These are phyloP conservation scores for Cyprinodon tularosa DNA, from an alignment of 2,113 vertebrate species.

Conservation along the genomic window DNA sequence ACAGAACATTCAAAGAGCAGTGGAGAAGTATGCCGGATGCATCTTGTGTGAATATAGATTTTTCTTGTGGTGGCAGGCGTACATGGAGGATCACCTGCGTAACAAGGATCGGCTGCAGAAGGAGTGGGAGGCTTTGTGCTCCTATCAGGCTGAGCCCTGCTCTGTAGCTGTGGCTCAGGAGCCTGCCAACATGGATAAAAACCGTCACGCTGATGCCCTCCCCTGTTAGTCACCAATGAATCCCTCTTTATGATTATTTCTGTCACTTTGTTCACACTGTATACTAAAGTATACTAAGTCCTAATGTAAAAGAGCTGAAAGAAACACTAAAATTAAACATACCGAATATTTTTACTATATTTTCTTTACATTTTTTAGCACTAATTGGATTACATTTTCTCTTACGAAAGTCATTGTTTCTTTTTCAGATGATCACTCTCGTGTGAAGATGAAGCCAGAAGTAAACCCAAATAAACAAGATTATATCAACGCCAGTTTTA, in stretches of 20 bases:
- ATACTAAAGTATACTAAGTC: background rate
- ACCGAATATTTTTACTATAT: background rate
- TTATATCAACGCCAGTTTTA: conserved; percentile 96
- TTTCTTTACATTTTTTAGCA: background rate
- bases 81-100: conserved; percentile 97
- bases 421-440: conserved; percentile 88
- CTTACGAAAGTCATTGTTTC: background rate
- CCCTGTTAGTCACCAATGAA: conserved; percentile 87
- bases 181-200: conserved; percentile 89
- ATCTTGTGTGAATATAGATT: background rate
- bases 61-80: conserved; percentile 78
- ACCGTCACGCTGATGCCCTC: conserved; percentile 86
- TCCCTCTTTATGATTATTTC: background rate
- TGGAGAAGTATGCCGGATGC: background rate
- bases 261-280: background rate
- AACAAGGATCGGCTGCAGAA: conserved; percentile 94
- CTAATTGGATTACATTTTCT: background rate
- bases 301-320: background rate
- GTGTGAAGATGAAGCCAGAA: conserved; percentile 94
- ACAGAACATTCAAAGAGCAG: background rate
- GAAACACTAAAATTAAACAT: background rate
- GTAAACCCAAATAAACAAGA: conserved; percentile 88
- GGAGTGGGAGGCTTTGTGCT: conserved; percentile 95
- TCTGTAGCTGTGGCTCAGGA: conserved; percentile 81
- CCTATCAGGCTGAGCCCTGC: conserved; percentile 95